phyloP scores from a whole-genome alignment of 2,113 vertebrate species.

The Percopsis transmontana region DNA sequence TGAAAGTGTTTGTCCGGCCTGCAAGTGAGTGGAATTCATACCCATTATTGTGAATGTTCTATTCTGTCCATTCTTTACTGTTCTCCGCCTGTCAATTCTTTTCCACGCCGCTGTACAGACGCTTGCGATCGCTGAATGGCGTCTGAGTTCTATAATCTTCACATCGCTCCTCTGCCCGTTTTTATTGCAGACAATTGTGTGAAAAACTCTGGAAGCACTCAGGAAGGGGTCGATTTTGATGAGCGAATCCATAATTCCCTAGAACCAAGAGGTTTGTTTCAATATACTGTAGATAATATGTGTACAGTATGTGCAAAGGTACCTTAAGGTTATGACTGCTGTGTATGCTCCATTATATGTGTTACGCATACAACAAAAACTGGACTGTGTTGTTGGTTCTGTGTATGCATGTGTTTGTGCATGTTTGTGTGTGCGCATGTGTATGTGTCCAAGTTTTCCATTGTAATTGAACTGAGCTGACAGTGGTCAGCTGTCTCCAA shows the following conservation, averaged over 20 bases:
- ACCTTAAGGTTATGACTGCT: not conserved
- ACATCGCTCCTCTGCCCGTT: constrained; percentile 53
- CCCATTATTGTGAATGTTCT: constrained; percentile 25
- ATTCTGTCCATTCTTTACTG: constrained; percentile 38
- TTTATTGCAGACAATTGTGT: constrained; percentile 96
- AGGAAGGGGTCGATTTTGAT: constrained; percentile 96
- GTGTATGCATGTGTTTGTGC: not conserved
- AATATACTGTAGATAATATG: constrained; percentile 47
- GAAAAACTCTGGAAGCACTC: constrained; percentile 89
- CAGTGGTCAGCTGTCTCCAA: too few species aligned
- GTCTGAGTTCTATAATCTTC: constrained; percentile 72
- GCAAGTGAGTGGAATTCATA: constrained; percentile 85
- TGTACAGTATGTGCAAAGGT: not conserved
- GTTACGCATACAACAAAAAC: not conserved
- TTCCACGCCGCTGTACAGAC: not conserved
- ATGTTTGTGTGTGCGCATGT: not conserved
- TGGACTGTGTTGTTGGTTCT: not conserved
- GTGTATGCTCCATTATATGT: not conserved
- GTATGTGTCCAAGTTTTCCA: too few species aligned
- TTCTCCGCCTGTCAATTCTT: not conserved
- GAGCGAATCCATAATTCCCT: constrained; percentile 98
- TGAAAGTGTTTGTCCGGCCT: constrained; percentile 96
- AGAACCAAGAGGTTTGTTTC: constrained; percentile 97
- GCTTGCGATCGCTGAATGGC: constrained; percentile 33
- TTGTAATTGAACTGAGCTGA: too few species aligned